Evolutionary conservation across 2,888 invertebrate species (phyloP).

Genomic region (Rotaria socialis): DNA sequence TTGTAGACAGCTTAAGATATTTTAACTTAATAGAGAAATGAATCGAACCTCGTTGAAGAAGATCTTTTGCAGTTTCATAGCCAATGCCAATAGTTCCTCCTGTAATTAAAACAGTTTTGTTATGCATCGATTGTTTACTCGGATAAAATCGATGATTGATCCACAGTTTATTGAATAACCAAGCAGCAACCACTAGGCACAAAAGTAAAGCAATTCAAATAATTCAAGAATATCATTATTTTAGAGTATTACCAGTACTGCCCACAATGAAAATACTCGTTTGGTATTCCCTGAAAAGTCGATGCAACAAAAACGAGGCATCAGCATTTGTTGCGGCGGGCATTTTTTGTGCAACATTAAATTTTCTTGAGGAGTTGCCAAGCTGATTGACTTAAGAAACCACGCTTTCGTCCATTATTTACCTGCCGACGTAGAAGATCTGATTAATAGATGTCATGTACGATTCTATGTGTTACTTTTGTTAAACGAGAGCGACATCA

Average conservation of each 20-base stretch:
- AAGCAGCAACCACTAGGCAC: neutral
- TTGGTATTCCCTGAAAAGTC: neutral
- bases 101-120: slow-evolving; percentile 71
- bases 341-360: too few species aligned
- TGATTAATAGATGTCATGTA: too few species aligned
- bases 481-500: too few species aligned
- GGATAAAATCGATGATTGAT: neutral
- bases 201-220: too few species aligned
- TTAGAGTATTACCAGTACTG: neutral
- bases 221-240: too few species aligned
- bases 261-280: neutral
- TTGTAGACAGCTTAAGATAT: too few species aligned
- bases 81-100: slow-evolving; percentile 80
- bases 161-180: neutral
- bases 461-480: too few species aligned
- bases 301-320: neutral
- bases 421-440: too few species aligned
- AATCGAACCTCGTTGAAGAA: slow-evolving; percentile 65
- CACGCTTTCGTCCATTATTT: too few species aligned
- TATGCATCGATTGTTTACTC: slow-evolving; percentile 56
- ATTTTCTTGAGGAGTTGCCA: too few species aligned
- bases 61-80: slow-evolving; percentile 69
- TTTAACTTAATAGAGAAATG: too few species aligned
- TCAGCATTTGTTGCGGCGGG: neutral
- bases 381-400: too few species aligned